Percentiles rank a stretch among this genome's conserved stretches.
phyloP scores from a whole-genome alignment of 2,888 invertebrate genomes.

The Bedellia somnulentella region DNA sequence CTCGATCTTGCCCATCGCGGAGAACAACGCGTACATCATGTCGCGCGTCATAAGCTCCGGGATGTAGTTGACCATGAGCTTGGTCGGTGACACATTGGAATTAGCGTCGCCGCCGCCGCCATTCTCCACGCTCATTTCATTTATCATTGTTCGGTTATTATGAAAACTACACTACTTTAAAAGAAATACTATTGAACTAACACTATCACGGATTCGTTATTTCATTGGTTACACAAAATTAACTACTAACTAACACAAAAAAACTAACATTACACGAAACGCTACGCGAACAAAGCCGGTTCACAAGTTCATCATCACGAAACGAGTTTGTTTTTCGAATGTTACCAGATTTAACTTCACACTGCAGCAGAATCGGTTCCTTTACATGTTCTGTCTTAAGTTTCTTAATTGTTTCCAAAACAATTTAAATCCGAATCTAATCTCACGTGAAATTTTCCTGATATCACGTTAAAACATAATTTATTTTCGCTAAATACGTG shows the following conservation, averaged over 20 bases:
- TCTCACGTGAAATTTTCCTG: too few relatives aligned
- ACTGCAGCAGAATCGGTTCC: too few relatives aligned
- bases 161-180: slow-evolving; percentile 50
- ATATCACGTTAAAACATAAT: too few relatives aligned
- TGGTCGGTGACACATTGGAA: slow-evolving; percentile 59
- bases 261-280: slow-evolving; percentile 42
- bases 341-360: slow-evolving; percentile 57
- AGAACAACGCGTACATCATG: slow-evolving; percentile 58
- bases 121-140: slow-evolving; percentile 52
- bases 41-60: slow-evolving; percentile 58
- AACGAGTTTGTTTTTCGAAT: slow-evolving; percentile 49
- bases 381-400: too few relatives aligned
- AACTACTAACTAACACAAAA: slow-evolving; percentile 54
- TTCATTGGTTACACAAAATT: slow-evolving; percentile 48
- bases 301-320: slow-evolving; percentile 52
- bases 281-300: slow-evolving; percentile 54
- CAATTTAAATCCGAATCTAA: too few relatives aligned
- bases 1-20: slow-evolving; percentile 56
- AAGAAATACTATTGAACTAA: slow-evolving; percentile 45
- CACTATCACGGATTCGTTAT: slow-evolving; percentile 34
- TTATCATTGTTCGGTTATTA: slow-evolving; percentile 39
- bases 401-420: too few relatives aligned
- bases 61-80: slow-evolving; percentile 61
- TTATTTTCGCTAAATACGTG: slow-evolving; percentile 29
- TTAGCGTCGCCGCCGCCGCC: slow-evolving; percentile 54